Percentiles rank a stretch among this genome's conserved stretches.
Conservation (phyloP, 2,888 invertebrate genomes). For the Alcis repandata region DNA sequence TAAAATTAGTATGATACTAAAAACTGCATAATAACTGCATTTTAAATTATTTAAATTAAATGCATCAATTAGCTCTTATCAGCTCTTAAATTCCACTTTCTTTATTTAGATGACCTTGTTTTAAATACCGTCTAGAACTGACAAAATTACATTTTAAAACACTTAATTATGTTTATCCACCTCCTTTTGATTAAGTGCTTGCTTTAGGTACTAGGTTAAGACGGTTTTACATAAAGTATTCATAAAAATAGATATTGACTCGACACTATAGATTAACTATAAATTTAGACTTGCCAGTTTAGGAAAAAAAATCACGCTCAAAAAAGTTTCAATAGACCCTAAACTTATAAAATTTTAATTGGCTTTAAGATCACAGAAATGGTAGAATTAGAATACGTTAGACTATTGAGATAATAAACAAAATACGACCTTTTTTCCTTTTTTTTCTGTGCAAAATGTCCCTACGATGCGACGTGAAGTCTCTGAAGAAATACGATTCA, state of each 20-base stretch:
- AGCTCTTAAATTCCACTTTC: slow-evolving; percentile 8
- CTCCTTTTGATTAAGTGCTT: slow-evolving; percentile 19
- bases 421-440: too few species aligned
- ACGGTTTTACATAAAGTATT: slow-evolving; percentile 28
- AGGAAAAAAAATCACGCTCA: too few species aligned
- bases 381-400: too few species aligned
- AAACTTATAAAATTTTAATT: too few species aligned
- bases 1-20: background rate
- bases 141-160: slow-evolving; percentile 7
- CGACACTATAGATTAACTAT: too few species aligned
- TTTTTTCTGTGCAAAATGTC: too few species aligned
- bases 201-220: slow-evolving; percentile 22
- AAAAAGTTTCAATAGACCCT: too few species aligned
- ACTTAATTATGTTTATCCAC: slow-evolving; percentile 18
- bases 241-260: slow-evolving; percentile 14
- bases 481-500: too few species aligned
- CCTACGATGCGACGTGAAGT: too few species aligned
- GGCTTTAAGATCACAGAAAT: too few species aligned
- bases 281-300: too few species aligned
- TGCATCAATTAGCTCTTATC: slow-evolving; percentile 1
- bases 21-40: background rate
- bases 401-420: too few species aligned
- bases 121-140: slow-evolving; percentile 1
- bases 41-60: background rate
- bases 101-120: slow-evolving; percentile 9